Evolutionary conservation across 64 coral and sea anemone genomes (phyloP).

Genomic region (Acropora tenuis): DNA sequence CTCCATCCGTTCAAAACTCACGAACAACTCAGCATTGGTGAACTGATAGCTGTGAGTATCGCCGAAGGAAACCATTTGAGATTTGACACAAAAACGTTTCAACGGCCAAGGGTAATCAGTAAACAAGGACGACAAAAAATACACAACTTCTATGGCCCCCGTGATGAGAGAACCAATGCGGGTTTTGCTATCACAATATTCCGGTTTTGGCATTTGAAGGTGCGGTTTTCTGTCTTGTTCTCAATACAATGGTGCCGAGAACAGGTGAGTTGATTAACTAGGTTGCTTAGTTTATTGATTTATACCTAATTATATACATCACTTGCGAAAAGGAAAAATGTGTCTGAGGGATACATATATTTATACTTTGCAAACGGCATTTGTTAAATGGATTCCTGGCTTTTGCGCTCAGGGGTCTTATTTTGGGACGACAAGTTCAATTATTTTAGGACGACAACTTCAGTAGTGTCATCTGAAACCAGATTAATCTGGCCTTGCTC

Average conservation of each 20-base stretch:
- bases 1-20: constrained; percentile 62
- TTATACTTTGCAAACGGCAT: too few relatives aligned
- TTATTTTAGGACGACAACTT: too few relatives aligned
- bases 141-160: neutral
- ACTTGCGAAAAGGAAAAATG: too few relatives aligned
- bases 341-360: too few relatives aligned
- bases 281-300: too few relatives aligned
- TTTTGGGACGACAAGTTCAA: too few relatives aligned
- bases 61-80: constrained; percentile 17
- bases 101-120: neutral
- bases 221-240: constrained; percentile 67
- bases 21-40: constrained; percentile 9
- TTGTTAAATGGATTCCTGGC: too few relatives aligned
- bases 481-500: too few relatives aligned
- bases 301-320: too few relatives aligned
- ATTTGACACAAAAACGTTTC: neutral
- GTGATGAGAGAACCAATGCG: neutral
- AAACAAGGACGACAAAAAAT: neutral
- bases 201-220: constrained; percentile 65
- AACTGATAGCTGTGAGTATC: neutral
- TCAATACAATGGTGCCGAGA: constrained; percentile 53
- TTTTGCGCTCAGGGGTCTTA: too few relatives aligned
- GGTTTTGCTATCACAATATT: neutral
- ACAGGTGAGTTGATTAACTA: constrained; percentile 28
- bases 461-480: too few relatives aligned